phyloP scores from a whole-genome alignment of 2,113 vertebrate genomes.

The Galbula dea region DNA sequence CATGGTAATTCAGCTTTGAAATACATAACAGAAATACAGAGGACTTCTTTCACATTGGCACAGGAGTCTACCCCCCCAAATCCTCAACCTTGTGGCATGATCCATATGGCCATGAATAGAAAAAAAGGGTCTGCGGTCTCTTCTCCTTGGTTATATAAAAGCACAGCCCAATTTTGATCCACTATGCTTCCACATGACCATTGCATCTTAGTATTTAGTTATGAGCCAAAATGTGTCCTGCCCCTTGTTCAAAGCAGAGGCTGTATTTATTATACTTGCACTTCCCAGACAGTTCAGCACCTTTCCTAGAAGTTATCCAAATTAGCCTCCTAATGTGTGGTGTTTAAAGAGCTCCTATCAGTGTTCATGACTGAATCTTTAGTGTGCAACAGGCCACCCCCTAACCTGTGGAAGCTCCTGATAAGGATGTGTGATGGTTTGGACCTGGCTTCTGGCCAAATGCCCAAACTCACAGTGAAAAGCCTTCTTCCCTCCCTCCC shows the following conservation, averaged over 20 bases:
- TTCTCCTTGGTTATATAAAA: background rate
- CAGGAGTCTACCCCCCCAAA: background rate
- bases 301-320: background rate
- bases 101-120: rapidly evolving
- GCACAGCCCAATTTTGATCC: background rate
- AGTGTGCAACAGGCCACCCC: background rate
- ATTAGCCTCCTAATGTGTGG: background rate
- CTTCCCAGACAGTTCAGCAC: background rate
- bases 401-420: background rate
- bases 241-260: background rate
- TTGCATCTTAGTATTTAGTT: background rate
- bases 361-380: background rate
- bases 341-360: background rate
- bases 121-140: background rate
- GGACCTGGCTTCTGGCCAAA: no score
- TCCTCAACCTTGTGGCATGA: background rate
- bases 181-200: rapidly evolving
- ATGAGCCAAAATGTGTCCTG: background rate
- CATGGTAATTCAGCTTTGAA: background rate
- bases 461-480: no score
- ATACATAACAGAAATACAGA: rapidly evolving
- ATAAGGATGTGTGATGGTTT: no score
- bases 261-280: background rate
- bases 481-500: no score
- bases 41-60: background rate